Percentiles rank a stretch among this genome's conserved stretches.
phyloP scores from a whole-genome alignment of 2,113 vertebrate genomes.

The Theristicus caerulescens region DNA sequence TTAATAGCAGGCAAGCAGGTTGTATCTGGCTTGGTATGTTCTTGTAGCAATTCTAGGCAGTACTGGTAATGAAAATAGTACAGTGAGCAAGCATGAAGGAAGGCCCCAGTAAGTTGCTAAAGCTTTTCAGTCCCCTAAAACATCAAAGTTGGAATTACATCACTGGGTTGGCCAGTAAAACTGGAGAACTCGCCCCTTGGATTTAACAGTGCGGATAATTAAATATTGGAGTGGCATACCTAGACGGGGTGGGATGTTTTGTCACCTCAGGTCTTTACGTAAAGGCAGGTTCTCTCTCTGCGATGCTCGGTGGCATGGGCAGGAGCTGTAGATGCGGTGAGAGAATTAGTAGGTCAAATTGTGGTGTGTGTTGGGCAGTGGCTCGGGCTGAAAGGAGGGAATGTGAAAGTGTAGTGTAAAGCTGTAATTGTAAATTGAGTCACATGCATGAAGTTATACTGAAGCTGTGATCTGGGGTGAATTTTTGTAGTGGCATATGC shows the following conservation, averaged over 20 bases:
- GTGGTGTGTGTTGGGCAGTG: background rate
- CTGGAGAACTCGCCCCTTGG: background rate
- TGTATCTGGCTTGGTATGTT: background rate
- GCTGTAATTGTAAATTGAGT: background rate
- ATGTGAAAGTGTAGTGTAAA: background rate
- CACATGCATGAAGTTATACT: background rate
- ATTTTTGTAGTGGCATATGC: background rate
- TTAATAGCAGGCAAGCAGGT: background rate
- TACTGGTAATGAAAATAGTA: background rate
- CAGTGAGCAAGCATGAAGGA: background rate
- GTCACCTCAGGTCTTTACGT: background rate
- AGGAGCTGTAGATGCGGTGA: background rate
- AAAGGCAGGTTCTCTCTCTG: background rate
- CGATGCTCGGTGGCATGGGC: background rate
- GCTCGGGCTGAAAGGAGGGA: background rate
- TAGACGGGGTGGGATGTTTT: slow-evolving; percentile 19
- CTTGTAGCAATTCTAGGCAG: background rate
- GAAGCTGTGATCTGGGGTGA: background rate
- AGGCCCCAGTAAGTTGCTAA: background rate
- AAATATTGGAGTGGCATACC: background rate
- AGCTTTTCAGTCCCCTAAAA: background rate
- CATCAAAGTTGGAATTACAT: slow-evolving; percentile 10
- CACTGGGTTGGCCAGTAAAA: slow-evolving; percentile 11
- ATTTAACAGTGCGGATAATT: background rate
- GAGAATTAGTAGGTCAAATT: background rate